Evolutionary conservation across 30 jellyfish, hydroid and myxozoan species (phyloP).

Genomic region (Aurelia sp.): DNA sequence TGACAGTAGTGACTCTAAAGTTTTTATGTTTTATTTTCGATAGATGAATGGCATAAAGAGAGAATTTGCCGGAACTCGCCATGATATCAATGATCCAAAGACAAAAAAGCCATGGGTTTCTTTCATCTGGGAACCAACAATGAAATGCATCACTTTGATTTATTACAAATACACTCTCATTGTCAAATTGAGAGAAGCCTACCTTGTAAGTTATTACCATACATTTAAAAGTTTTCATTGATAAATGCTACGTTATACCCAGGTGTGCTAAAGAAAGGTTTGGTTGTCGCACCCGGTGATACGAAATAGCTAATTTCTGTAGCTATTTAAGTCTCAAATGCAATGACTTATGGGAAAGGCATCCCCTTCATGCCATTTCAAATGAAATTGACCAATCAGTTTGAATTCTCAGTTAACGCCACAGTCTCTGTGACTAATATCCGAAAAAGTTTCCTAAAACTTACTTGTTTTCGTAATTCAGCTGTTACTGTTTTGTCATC

Average conservation of each 20-base stretch:
- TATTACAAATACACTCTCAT: conserved; percentile 43
- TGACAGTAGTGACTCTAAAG: neutral
- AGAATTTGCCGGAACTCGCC: neutral
- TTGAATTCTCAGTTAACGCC: too few species aligned
- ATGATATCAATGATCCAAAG: conserved; percentile 2
- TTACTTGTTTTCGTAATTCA: too few species aligned
- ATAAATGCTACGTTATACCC: too few species aligned
- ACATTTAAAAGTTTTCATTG: too few species aligned
- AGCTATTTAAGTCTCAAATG: neutral
- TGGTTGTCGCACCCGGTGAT: too few species aligned
- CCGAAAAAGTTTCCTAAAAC: too few species aligned
- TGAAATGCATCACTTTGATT: conserved; percentile 26
- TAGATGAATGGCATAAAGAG: conserved; percentile 17
- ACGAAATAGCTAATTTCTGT: neutral
- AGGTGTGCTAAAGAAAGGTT: too few species aligned
- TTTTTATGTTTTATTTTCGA: neutral
- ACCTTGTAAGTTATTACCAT: conserved; percentile 5
- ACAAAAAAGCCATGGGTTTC: conserved; percentile 33
- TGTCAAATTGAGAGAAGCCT: conserved; percentile 37
- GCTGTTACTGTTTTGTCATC: too few species aligned
- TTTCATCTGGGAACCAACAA: conserved; percentile 62
- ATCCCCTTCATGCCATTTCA: too few species aligned
- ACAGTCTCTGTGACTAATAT: too few species aligned
- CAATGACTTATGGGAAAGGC: too few species aligned
- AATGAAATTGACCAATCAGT: too few species aligned